Base-by-base conservation (phyloP, 2,888 invertebrate species). In the Notocelia uddmanniana region DNA sequence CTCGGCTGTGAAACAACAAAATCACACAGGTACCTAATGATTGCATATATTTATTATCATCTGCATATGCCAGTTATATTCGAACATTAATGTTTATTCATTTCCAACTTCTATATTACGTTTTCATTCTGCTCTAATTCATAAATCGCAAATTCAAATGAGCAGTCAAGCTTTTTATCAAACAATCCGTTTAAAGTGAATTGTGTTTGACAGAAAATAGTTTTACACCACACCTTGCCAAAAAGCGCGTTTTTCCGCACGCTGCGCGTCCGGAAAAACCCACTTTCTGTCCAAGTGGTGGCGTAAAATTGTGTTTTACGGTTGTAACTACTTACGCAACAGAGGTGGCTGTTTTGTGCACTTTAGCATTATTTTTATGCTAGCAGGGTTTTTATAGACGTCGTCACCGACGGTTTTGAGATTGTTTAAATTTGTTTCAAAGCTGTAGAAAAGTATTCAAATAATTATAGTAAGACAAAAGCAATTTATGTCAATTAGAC, bases 101-200 rank as follows among this genome's bases (percentile, higher is more conserved):
- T 15, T 34, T 34, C 34, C 6, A 26, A 8, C 13, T 21, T 52
- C n/a, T 19, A n/a, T 26, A 11, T 11, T 48, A 3, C 2, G 15
- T 34, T 34, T 63, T 19, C 15, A 10, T 64, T 50, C 9, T 62
- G 6, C 19, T 52, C 21, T 10, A 6, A 54, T 19, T 52, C 9
- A 63, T 52, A 52, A 64, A 64, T 64, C 64, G 64, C 64, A 64
- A 64, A 54, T 64, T 64, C 64, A 64, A 64, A 64, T 64, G 45
- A 45, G 45, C 23, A 45, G 26, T 60, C 18, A 41, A 41, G 15
- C 58, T 34, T 50, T 50, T 2, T 18, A 0, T 18, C n/a, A 13
- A 55, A 55, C 1, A 54, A 21, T 0, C 11, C 37, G 37, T 37
- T 37, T 37, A 13, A 37, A 37, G 2, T 13, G 37, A 37, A 37